A percentile compares a stretch with the other conserved stretches of the same genome.
Conservation (phyloP, 2,888 invertebrate species). For the Leptodirus hochenwartii region DNA sequence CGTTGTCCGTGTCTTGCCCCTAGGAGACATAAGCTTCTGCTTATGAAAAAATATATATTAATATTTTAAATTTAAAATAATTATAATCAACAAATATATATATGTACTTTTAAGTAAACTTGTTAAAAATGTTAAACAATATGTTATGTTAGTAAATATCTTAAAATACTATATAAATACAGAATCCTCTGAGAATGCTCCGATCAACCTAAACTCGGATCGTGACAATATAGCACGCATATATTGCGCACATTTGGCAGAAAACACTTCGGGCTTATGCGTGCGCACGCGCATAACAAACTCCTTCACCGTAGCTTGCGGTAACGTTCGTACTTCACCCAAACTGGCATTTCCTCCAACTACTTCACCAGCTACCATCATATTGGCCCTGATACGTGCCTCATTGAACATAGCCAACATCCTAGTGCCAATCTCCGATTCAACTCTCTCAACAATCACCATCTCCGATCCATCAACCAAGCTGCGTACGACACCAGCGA, state of each 20-base stretch:
- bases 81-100: no score
- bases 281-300: slow-evolving; percentile 42
- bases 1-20: no score
- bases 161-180: slow-evolving; percentile 36
- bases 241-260: slow-evolving; percentile 42
- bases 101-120: no score
- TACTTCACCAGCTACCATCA: slow-evolving; percentile 17
- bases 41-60: no score
- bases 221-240: slow-evolving; percentile 49
- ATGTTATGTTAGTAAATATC: no score
- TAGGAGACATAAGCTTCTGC: no score
- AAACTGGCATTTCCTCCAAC: neutral
- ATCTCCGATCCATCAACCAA: slow-evolving; percentile 40
- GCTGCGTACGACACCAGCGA: slow-evolving; percentile 28
- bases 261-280: slow-evolving; percentile 39
- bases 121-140: no score
- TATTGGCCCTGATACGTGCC: slow-evolving; percentile 31
- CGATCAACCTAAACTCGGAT: slow-evolving; percentile 51
- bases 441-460: slow-evolving; percentile 28
- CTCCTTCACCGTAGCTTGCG: slow-evolving; percentile 39
- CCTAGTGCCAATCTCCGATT: slow-evolving; percentile 34
- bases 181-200: slow-evolving; percentile 64
- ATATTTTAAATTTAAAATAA: no score
- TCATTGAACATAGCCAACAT: slow-evolving; percentile 39
- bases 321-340: slow-evolving; percentile 24